Evolutionary conservation across 2,888 invertebrate genomes (phyloP).

Genomic region (Pollenia griseotomentosa): DNA sequence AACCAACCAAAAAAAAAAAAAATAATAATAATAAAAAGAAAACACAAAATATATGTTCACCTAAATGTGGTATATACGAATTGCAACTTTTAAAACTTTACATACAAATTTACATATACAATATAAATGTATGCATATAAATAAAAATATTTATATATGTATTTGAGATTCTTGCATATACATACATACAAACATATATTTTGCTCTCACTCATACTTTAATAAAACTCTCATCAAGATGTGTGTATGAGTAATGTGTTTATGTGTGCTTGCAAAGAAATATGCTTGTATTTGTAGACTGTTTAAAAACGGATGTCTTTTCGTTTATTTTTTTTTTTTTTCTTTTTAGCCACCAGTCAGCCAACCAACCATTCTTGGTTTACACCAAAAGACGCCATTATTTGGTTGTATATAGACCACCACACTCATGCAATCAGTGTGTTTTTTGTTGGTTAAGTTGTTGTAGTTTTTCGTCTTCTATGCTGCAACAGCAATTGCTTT

Average conservation of each 20-base stretch:
- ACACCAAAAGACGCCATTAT: slow-evolving; percentile 74
- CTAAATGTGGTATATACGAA: slow-evolving; percentile 65
- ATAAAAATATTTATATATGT: neutral
- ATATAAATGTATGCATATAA: neutral
- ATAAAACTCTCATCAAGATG: slow-evolving; percentile 25
- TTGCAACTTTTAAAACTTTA: slow-evolving; percentile 32
- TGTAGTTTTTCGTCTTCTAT: slow-evolving; percentile 46
- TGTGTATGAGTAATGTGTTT: slow-evolving; percentile 9
- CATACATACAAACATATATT: neutral
- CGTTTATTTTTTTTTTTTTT: slow-evolving; percentile 33
- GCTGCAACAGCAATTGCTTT: slow-evolving; percentile 31
- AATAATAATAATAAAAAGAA: slow-evolving; percentile 12
- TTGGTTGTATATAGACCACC: slow-evolving; percentile 72
- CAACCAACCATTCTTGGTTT: slow-evolving; percentile 73
- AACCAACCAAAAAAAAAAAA: slow-evolving; percentile 22
- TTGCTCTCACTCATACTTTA: slow-evolving; percentile 50
- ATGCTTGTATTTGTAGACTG: slow-evolving; percentile 54
- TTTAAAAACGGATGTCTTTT: slow-evolving; percentile 64
- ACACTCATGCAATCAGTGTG: slow-evolving; percentile 70
- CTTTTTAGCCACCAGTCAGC: slow-evolving; percentile 67
- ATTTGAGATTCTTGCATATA: slow-evolving; percentile 13
- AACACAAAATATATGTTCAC: slow-evolving; percentile 48
- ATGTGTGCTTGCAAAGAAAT: neutral
- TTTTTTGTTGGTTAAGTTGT: slow-evolving; percentile 53
- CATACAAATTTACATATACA: neutral